phyloP scores from a whole-genome alignment of 2,113 vertebrate species.

The Halichoerus grypus region DNA sequence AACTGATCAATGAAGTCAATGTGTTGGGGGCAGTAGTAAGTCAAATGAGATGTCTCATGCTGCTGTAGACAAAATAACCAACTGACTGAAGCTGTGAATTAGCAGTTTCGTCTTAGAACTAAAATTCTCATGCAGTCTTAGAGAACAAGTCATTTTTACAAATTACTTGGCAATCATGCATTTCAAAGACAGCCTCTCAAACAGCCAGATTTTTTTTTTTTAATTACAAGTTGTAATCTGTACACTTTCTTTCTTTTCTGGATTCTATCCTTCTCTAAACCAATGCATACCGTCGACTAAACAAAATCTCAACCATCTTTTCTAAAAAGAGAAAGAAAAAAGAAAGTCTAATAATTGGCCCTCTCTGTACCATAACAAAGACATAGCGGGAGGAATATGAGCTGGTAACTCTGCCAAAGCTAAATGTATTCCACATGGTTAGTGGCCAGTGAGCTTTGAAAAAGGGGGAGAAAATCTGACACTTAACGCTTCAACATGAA shows the following conservation, averaged over 20 bases:
- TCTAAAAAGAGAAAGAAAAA: slow-evolving; percentile 34
- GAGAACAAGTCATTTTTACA: slow-evolving; percentile 66
- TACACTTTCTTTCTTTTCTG: slow-evolving; percentile 41
- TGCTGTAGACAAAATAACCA: slow-evolving; percentile 47
- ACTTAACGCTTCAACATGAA: slow-evolving; percentile 66
- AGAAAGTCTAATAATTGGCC: slow-evolving; percentile 6
- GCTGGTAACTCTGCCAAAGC: slow-evolving; percentile 32
- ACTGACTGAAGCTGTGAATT: slow-evolving; percentile 41
- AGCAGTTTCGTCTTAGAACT: slow-evolving; percentile 48
- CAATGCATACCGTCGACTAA: background rate
- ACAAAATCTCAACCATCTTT: background rate
- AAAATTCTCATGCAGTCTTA: slow-evolving; percentile 53
- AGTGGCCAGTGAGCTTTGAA: slow-evolving; percentile 63
- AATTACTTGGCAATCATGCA: slow-evolving; percentile 45
- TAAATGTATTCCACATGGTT: slow-evolving; percentile 75
- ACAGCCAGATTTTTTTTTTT: background rate
- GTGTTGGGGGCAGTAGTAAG: background rate
- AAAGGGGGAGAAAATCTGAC: slow-evolving; percentile 29
- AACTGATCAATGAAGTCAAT: slow-evolving; percentile 42
- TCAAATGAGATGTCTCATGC: slow-evolving; percentile 51
- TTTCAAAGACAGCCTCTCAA: slow-evolving; percentile 71
- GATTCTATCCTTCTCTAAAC: background rate
- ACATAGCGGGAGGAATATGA: slow-evolving; percentile 33
- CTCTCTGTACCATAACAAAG: slow-evolving; percentile 68
- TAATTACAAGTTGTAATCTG: slow-evolving; percentile 1